Percentiles rank a stretch among this genome's conserved stretches.
Evolutionary conservation across 2,113 vertebrate genomes (phyloP).

Genomic region (Seriola dumerili): DNA sequence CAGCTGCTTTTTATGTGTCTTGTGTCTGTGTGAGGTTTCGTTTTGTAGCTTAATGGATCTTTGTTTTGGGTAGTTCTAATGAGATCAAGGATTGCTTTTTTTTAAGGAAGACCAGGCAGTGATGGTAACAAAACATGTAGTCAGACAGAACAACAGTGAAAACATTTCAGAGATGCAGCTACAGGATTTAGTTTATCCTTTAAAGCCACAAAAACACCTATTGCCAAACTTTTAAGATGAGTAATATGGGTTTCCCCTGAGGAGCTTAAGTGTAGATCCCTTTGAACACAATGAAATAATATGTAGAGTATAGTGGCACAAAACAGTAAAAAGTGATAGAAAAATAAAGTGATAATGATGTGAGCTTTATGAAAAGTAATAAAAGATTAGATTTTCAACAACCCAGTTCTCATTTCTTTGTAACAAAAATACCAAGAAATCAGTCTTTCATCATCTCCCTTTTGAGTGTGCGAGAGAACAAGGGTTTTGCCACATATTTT

Average conservation of each 20-base stretch:
- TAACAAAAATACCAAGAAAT: neutral
- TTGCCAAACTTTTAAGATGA: neutral
- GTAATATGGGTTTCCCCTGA: neutral
- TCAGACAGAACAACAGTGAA: neutral
- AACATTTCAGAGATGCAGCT: conserved; percentile 2
- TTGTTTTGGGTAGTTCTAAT: conserved; percentile 21
- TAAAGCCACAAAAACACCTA: neutral
- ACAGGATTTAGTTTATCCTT: neutral
- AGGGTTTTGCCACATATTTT: conserved; percentile 10
- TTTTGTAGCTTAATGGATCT: conserved; percentile 6
- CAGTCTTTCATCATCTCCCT: neutral
- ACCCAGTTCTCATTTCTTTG: neutral
- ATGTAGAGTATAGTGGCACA: neutral
- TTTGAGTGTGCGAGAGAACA: neutral
- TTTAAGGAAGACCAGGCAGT: conserved; percentile 10
- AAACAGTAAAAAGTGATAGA: neutral
- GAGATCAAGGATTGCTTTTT: conserved; percentile 14
- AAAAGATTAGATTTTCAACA: neutral
- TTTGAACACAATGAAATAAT: neutral
- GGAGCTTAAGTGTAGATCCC: neutral
- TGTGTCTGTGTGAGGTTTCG: neutral
- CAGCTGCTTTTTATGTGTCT: neutral
- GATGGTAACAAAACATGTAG: neutral
- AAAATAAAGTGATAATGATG: neutral
- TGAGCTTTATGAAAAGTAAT: conserved; percentile 18